Conservation (phyloP, 1,140 invertebrate genomes). For the Heterodera schachtii region DNA sequence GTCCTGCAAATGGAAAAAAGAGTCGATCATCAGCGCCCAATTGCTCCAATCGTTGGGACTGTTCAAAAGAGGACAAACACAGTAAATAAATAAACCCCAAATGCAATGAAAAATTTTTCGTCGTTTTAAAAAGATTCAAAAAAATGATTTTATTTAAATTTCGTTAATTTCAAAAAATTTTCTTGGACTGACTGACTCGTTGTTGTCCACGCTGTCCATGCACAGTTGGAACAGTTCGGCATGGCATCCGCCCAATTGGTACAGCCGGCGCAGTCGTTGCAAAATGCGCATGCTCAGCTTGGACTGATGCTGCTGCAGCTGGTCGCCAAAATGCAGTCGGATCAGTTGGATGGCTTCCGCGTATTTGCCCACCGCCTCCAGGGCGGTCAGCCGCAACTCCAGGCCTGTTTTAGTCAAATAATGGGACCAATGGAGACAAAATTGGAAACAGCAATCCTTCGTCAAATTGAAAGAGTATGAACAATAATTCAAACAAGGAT, state of each 20-base stretch:
- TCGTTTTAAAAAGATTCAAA: too few species aligned
- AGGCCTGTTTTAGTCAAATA: slow-evolving; percentile 41
- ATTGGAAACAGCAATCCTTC: too few species aligned
- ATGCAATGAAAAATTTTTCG: too few species aligned
- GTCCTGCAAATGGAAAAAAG: neutral
- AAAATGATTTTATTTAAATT: too few species aligned
- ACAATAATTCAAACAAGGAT: too few species aligned
- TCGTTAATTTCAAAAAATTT: too few species aligned
- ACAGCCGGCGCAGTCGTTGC: slow-evolving; percentile 1
- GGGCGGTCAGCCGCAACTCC: slow-evolving; percentile 37
- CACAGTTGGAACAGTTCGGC: neutral
- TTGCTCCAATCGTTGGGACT: slow-evolving; percentile 37
- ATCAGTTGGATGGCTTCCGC: slow-evolving; percentile 39
- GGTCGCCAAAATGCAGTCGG: slow-evolving; percentile 12
- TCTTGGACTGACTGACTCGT: too few species aligned
- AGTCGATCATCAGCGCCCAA: slow-evolving; percentile 28
- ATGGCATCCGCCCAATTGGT: neutral
- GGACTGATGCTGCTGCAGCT: too few species aligned
- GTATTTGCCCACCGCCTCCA: slow-evolving; percentile 17
- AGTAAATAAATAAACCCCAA: slow-evolving; percentile 5
- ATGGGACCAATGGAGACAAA: too few species aligned
- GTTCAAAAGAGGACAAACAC: too few species aligned
- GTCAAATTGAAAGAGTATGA: too few species aligned
- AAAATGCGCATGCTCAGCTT: neutral
- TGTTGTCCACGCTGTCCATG: slow-evolving; percentile 25